These are phyloP conservation scores for Pelochelys cantorii DNA, from an alignment of 2,797 vertebrate genomes.

Conservation along the genomic window DNA sequence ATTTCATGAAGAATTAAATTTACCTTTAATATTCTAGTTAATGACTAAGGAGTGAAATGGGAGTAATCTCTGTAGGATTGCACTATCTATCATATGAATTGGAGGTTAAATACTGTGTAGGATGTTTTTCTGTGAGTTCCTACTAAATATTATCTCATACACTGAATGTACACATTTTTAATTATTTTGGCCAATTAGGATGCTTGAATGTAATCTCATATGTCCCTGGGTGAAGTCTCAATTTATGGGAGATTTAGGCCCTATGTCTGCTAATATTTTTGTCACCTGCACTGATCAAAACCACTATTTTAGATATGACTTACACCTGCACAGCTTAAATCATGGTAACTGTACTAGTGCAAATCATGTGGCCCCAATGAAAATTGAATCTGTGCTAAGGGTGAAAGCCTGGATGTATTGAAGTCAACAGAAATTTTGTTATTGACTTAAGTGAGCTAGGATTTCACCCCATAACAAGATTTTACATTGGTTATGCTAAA, in stretches of 20 bases:
- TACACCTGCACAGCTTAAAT: neutral
- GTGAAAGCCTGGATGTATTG: neutral
- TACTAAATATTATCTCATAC: neutral
- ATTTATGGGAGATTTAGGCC: neutral
- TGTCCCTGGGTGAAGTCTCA: neutral
- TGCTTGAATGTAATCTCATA: neutral
- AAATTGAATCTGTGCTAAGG: neutral
- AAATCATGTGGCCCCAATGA: neutral
- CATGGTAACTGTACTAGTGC: neutral
- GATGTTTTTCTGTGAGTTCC: neutral
- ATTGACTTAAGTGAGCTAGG: neutral
- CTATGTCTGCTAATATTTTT: neutral
- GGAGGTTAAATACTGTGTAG: neutral
- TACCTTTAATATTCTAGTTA: neutral
- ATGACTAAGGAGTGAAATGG: neutral
- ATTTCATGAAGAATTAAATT: neutral
- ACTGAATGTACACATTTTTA: neutral
- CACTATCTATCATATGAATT: neutral
- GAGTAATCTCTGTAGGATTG: neutral
- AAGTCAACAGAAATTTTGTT: neutral
- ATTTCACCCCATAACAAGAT: neutral
- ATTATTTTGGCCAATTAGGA: neutral
- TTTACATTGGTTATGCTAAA: neutral
- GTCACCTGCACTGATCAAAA: rapidly evolving
- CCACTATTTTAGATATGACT: neutral